Conservation (phyloP, 2,888 invertebrate genomes). For the Trilocha varians region DNA sequence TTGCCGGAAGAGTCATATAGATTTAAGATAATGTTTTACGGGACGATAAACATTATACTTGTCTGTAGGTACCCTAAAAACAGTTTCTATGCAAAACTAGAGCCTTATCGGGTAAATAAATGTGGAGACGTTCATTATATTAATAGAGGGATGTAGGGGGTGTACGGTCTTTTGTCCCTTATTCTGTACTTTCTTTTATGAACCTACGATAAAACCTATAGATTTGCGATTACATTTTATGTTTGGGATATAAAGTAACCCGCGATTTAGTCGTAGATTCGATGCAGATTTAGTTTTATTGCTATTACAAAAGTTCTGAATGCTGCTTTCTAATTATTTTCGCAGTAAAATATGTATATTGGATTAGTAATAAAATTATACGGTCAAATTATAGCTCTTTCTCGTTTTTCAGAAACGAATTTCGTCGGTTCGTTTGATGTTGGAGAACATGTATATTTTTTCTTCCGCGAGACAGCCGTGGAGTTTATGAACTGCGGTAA, state of each 20-base stretch:
- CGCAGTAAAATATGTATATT: too few relatives aligned
- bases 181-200: constrained; percentile 36
- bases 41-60: constrained; percentile 1
- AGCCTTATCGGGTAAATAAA: constrained; percentile 24
- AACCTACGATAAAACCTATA: constrained; percentile 30
- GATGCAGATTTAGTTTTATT: neutral
- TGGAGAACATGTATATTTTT: constrained; percentile 79
- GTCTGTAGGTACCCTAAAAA: constrained; percentile 5
- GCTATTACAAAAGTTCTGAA: neutral
- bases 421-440: constrained; percentile 81
- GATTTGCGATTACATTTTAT: constrained; percentile 25
- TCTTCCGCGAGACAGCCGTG: constrained; percentile 81
- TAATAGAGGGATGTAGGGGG: constrained; percentile 22
- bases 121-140: constrained; percentile 28
- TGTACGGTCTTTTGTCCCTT: constrained; percentile 29
- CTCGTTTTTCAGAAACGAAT: constrained; percentile 77
- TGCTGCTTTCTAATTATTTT: neutral
- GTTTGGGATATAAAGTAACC: neutral
- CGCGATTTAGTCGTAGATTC: neutral
- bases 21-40: constrained; percentile 2
- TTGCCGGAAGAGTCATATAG: neutral
- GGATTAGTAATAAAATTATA: too few relatives aligned
- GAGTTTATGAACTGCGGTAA: constrained; percentile 80
- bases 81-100: constrained; percentile 17
- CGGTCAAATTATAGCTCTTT: too few relatives aligned